phyloP scores from a whole-genome alignment of 2,113 vertebrate species.

The Spheniscus mendiculus region DNA sequence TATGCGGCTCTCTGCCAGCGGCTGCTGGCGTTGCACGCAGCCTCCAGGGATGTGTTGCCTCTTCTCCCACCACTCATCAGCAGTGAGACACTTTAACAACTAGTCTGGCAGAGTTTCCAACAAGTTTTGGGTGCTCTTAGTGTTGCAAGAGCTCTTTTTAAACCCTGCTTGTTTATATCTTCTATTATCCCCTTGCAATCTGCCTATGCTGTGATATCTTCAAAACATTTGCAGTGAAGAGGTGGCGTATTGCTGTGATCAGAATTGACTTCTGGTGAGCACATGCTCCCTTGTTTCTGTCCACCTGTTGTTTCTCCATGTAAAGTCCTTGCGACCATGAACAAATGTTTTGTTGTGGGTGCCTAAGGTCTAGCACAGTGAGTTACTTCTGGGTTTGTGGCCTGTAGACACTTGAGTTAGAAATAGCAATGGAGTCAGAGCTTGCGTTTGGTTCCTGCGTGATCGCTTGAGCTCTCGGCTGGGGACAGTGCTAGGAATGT shows the following conservation, averaged over 20 bases:
- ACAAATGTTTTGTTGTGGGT: neutral
- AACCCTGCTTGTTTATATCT: neutral
- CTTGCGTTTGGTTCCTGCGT: rapidly evolving
- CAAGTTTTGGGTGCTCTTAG: neutral
- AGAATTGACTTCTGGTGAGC: neutral
- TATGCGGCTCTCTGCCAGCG: rapidly evolving
- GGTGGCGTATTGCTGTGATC: neutral
- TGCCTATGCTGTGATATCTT: neutral
- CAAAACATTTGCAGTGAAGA: neutral
- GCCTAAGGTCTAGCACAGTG: neutral
- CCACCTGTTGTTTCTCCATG: neutral
- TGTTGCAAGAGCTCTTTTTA: neutral
- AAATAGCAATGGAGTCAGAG: neutral
- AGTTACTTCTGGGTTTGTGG: neutral
- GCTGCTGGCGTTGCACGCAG: rapidly evolving
- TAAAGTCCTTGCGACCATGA: neutral
- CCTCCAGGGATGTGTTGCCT: neutral
- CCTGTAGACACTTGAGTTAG: neutral
- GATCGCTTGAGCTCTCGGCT: neutral
- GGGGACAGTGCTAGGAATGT: neutral
- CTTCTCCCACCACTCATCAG: neutral
- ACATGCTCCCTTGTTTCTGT: neutral
- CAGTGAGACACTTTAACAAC: neutral
- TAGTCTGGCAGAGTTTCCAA: neutral
- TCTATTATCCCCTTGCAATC: neutral